Conservation (phyloP, 2,113 vertebrate genomes). For the Semnornis frantzii region DNA sequence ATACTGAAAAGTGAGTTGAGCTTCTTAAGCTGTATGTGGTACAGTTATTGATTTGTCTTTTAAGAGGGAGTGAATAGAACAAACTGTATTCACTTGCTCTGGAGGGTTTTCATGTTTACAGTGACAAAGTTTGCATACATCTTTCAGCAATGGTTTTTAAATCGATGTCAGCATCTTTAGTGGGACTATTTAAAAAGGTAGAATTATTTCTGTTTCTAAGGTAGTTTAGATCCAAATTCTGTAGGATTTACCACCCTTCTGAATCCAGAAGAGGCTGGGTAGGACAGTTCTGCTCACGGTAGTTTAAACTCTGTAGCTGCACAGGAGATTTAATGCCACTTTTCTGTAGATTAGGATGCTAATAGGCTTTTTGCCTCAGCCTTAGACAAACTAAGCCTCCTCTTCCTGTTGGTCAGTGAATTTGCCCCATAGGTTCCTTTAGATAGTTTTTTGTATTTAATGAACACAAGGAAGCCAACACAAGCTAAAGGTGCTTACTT, state of each 20-base stretch:
- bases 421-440: not conserved
- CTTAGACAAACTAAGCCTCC: not conserved
- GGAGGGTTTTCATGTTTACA: not conserved
- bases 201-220: not conserved
- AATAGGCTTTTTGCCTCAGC: not conserved
- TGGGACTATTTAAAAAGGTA: not conserved
- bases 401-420: not conserved
- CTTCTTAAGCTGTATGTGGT: not conserved
- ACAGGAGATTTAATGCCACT: not conserved
- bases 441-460: not conserved
- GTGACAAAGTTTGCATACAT: fast-evolving
- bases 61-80: not conserved
- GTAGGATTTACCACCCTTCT: not conserved
- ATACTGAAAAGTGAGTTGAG: not conserved
- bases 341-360: not conserved
- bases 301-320: not conserved
- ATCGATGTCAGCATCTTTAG: not conserved
- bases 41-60: not conserved
- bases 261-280: not conserved
- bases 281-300: not conserved
- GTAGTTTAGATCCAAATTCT: not conserved
- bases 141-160: not conserved
- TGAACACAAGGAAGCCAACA: not conserved
- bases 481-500: not conserved
- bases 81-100: not conserved